Evolutionary conservation across 2,113 vertebrate genomes (phyloP).

Genomic region (Peromyscus polionotus): DNA sequence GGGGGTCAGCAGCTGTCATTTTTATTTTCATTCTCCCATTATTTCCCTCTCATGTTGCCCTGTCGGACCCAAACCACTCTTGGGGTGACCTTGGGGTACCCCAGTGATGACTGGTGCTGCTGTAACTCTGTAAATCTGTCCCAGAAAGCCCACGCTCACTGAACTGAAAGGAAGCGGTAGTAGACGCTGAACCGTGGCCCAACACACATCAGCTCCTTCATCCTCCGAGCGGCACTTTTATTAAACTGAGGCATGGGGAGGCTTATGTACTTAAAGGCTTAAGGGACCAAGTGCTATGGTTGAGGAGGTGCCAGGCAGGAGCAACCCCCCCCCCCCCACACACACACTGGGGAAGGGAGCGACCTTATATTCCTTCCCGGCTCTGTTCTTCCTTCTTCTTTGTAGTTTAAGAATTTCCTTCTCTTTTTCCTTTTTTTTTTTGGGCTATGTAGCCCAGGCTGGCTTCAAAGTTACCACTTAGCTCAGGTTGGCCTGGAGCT

Average conservation of each 20-base stretch:
- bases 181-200: not conserved
- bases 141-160: no score
- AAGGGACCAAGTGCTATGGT: not conserved
- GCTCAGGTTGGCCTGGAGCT: not conserved
- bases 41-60: not conserved
- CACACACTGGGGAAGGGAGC: no score
- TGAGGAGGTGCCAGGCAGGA: not conserved
- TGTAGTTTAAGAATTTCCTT: not conserved
- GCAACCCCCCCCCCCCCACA: no score
- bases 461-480: not conserved
- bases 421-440: not conserved
- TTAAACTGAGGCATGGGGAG: not conserved
- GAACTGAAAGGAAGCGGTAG: rapidly evolving
- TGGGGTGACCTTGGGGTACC: not conserved
- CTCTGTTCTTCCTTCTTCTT: not conserved
- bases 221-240: not conserved
- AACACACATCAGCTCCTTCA: rapidly evolving
- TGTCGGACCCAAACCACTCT: not conserved
- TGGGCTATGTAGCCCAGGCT: not conserved
- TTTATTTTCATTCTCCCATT: not conserved
- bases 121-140: not conserved
- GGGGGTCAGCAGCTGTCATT: not conserved
- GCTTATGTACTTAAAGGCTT: not conserved
- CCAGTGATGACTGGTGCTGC: not conserved
- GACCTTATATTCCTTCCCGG: not conserved